Evolutionary conservation across 2,113 vertebrate species (phyloP).

Genomic region (Embiotoca jacksoni): DNA sequence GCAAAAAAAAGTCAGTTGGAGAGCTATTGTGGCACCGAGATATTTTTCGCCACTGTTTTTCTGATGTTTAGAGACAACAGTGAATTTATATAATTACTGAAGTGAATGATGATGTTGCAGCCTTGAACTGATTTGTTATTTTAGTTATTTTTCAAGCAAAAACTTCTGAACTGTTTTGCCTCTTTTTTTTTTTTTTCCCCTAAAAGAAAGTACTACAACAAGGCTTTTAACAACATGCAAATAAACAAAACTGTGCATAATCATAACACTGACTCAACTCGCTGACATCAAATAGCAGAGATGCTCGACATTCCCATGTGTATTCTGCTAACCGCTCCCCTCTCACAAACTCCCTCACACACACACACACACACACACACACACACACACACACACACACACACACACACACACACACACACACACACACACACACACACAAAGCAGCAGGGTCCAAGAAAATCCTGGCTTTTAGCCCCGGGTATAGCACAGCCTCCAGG

Average conservation of each 20-base stretch:
- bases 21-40: background rate
- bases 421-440: background rate
- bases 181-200: too few relatives aligned
- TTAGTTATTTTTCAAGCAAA: background rate
- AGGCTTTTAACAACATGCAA: slow-evolving; percentile 46
- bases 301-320: slow-evolving; percentile 33
- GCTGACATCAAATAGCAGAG: slow-evolving; percentile 54
- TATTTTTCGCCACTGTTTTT: too few relatives aligned
- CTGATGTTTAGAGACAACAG: background rate
- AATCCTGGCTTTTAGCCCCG: background rate
- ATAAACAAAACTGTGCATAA: slow-evolving; percentile 62
- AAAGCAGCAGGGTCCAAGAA: background rate
- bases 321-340: slow-evolving; percentile 46
- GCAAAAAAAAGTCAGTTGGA: background rate
- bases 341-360: slow-evolving; percentile 7
- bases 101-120: background rate
- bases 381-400: background rate
- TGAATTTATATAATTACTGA: background rate
- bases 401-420: background rate
- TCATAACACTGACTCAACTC: slow-evolving; percentile 46
- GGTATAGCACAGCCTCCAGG: background rate
- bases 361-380: background rate
- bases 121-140: background rate
- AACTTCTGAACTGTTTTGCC: background rate
- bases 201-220: slow-evolving; percentile 4